Percentiles rank a stretch among this genome's conserved stretches.
Conservation (phyloP, 2,888 invertebrate genomes). For the Pachydiplax longipennis region DNA sequence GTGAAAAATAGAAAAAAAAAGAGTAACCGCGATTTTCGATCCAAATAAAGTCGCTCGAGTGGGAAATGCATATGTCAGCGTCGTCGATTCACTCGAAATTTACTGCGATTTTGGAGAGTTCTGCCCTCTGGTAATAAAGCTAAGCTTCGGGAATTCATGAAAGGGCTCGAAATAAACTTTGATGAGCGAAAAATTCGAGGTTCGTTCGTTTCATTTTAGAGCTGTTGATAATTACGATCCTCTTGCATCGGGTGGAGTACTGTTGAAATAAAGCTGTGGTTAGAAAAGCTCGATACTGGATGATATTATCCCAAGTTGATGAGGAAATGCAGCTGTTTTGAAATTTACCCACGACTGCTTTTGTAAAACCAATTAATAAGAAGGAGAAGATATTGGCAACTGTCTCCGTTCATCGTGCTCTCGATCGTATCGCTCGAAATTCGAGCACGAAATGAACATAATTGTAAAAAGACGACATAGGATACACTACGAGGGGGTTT, state of each 20-base stretch:
- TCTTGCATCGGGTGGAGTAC: neutral
- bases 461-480: no score
- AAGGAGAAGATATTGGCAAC: no score
- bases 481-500: no score
- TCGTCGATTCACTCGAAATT: neutral
- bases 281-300: neutral
- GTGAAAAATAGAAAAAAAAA: neutral
- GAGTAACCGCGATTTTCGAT: neutral
- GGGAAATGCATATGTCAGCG: neutral
- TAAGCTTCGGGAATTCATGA: neutral
- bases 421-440: no score
- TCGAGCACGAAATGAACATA: no score
- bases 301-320: no score
- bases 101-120: neutral
- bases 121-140: neutral
- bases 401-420: no score
- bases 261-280: neutral
- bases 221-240: neutral
- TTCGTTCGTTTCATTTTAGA: neutral
- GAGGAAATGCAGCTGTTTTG: no score
- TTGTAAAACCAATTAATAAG: no score
- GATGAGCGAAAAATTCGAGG: neutral
- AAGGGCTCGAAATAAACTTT: neutral
- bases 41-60: neutral
- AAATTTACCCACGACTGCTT: no score